Percentiles rank a stretch among this genome's conserved stretches.
Evolutionary conservation across 1,140 invertebrate genomes (phyloP).

Genomic region (Cydia fagiglandana): DNA sequence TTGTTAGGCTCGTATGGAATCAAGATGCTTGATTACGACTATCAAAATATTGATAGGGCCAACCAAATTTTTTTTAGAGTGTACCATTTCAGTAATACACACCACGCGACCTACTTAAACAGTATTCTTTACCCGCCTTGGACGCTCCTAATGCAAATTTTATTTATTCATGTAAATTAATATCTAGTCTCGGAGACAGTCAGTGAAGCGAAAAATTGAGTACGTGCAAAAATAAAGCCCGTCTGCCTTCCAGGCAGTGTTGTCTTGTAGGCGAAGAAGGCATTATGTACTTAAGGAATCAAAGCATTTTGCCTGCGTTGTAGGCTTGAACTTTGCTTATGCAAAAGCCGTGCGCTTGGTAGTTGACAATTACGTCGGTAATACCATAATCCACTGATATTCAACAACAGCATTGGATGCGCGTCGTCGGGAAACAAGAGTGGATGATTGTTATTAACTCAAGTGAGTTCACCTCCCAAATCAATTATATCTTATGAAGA

Average conservation of each 20-base stretch:
- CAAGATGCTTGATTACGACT: no score
- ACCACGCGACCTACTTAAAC: conserved; percentile 54
- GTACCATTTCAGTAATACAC: conserved; percentile 13
- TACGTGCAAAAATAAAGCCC: conserved; percentile 76
- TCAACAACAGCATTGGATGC: conserved; percentile 10
- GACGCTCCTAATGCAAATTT: conserved; percentile 77
- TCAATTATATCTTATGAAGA: no score
- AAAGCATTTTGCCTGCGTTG: background rate
- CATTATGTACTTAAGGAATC: background rate
- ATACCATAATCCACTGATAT: conserved; percentile 10
- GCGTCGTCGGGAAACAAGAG: background rate
- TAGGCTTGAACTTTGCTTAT: conserved; percentile 44
- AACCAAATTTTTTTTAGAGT: no score
- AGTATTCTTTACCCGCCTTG: conserved; percentile 61
- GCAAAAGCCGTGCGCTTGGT: conserved; percentile 49
- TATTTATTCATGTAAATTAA: conserved; percentile 80
- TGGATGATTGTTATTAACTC: no score
- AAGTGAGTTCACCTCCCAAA: no score
- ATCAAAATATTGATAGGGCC: no score
- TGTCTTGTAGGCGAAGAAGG: background rate
- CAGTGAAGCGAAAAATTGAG: conserved; percentile 76
- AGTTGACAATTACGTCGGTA: conserved; percentile 55
- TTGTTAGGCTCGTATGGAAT: no score
- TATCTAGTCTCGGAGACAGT: conserved; percentile 72
- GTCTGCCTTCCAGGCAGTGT: conserved; percentile 36